phyloP scores from a whole-genome alignment of 2,113 vertebrate species.

The Micromys minutus region DNA sequence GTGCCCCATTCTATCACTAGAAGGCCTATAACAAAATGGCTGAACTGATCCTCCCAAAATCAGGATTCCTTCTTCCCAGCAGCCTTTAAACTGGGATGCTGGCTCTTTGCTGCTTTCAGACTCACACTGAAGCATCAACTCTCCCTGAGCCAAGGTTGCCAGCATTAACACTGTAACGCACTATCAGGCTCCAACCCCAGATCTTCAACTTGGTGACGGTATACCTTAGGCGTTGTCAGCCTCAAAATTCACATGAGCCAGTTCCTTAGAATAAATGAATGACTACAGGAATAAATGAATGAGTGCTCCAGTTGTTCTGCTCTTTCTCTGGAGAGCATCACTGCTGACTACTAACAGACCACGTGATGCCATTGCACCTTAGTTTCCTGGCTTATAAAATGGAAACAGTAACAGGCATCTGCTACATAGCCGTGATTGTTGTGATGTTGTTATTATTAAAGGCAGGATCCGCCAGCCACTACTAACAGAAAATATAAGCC shows the following conservation, averaged over 20 bases:
- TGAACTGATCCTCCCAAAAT: neutral
- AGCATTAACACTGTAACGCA: neutral
- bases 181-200: no score
- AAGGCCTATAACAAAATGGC: neutral
- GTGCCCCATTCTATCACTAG: neutral
- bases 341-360: neutral
- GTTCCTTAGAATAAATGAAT: neutral
- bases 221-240: neutral
- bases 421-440: neutral
- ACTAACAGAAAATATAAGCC: neutral
- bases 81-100: neutral
- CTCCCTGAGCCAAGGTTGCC: neutral
- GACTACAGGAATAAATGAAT: neutral
- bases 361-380: neutral
- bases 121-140: neutral
- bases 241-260: neutral
- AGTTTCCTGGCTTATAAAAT: conserved; percentile 18
- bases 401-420: neutral
- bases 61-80: neutral
- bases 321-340: neutral
- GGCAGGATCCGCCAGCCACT: neutral
- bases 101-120: neutral
- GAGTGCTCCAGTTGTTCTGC: neutral
- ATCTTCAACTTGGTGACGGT: neutral
- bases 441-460: neutral